Evolutionary conservation across 1,140 invertebrate species (phyloP).

Genomic region (Calephelis virginiensis): DNA sequence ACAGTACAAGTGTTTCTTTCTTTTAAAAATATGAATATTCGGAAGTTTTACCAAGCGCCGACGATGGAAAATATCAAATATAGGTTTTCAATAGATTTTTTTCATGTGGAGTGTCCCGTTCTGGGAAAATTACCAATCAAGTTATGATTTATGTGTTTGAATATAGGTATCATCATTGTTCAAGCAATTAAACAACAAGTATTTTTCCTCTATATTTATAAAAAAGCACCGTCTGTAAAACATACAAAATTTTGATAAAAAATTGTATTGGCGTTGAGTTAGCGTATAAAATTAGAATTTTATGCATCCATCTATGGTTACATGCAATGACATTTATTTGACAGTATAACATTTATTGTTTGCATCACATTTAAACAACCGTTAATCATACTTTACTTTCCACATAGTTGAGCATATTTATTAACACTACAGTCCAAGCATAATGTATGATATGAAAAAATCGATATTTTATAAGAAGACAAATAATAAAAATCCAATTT

Average conservation of each 20-base stretch:
- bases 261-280: constrained; percentile 66
- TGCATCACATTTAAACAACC: constrained; percentile 30
- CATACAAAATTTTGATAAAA: constrained; percentile 69
- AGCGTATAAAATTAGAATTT: constrained; percentile 66
- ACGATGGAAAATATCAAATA: too few species aligned
- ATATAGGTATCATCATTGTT: too few species aligned
- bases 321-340: too few species aligned
- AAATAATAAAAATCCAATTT: constrained; percentile 13
- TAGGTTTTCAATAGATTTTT: too few species aligned
- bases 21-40: too few species aligned
- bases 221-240: constrained; percentile 75
- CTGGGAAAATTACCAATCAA: too few species aligned
- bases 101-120: too few species aligned
- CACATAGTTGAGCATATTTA: constrained; percentile 45
- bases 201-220: constrained; percentile 62
- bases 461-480: background rate
- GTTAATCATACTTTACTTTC: constrained; percentile 18
- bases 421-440: constrained; percentile 35
- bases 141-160: too few species aligned
- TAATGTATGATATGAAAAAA: constrained; percentile 28
- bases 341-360: constrained; percentile 66
- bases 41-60: too few species aligned
- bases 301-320: constrained; percentile 34
- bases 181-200: too few species aligned
- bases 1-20: too few species aligned